Evolutionary conservation across 2,888 invertebrate species (phyloP), one percentile per base, ranked within the genome.

Genomic region (Halictus ligatus): DNA sequence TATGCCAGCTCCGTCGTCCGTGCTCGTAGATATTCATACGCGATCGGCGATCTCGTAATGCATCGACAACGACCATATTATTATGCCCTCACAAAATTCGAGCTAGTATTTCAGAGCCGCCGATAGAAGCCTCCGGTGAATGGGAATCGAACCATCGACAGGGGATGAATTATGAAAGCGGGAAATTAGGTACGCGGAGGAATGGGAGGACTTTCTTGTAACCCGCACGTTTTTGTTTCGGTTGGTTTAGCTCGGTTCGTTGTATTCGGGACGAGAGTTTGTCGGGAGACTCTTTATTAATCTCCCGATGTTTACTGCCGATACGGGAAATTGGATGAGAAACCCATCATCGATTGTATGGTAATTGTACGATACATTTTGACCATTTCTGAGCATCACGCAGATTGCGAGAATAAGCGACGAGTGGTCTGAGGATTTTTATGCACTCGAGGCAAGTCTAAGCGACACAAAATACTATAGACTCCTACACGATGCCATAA

Each of bases 11-110:
- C 35, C 43, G 67, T 81, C 83, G 50, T 29, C 8, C 80, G 71
- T 69, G 64, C 84, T 80, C 80, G 78, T 85, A 85, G 82, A 87
- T 89, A 92, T 91, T 92, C 87, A 91, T 89, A 90, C 91, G 89
- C 81, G 86, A 81, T 74, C 89, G 74, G 72, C 84, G 87, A 87
- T 83, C 83, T 85, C 83, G 87, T 86, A 83, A 86, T 71, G 88
- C 86, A 89, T 89, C 85, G 72, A 13, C 83, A 85, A 85, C 82
- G 80, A 85, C 75, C 50, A 46, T 48, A 73, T 83, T 80, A 75
- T 80, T 81, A 84, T 84, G 40, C 73, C 79, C 69, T 54, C 25
- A 25, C 29, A 13, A 77, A 86, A 83, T 79, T 77, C 81, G 87
- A 79, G 71, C 78, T 78, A 81, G 76, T 86, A 84, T 81, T 86